Evolutionary conservation across 1,140 invertebrate genomes (phyloP), one percentile per base, ranked within the genome.

Genomic region (Akabosia matsudoensis): DNA sequence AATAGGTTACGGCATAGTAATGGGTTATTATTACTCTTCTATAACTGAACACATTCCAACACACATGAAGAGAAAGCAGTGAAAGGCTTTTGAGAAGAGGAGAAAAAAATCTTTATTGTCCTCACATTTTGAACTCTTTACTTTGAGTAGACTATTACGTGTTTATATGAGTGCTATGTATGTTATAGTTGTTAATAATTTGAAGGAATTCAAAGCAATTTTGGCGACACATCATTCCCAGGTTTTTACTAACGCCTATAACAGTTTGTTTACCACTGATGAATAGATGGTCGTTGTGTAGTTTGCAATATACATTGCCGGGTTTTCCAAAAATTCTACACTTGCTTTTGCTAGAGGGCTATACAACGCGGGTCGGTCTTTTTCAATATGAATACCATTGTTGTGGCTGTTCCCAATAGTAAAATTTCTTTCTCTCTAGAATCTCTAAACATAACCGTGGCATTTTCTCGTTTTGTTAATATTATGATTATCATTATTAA

Each of bases 141-240:
- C n/a, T n/a, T n/a, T 45, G 37, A 10, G 37, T 45, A 18, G 7
- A 45, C 18, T 7, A 10, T 45, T 45, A 45, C 18, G 37, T 18
- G 7, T 7, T 45, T 45, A 18, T 45, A 10, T 45, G 37, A 10
- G 37, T 45, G 37, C 37, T 45, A 7, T 45, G 18, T 18, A 45
- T 45, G 37, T 45, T 45, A 45, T 45, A 10, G 37, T 45, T 45
- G 18, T 10, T 45, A 45, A 10, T 45, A 45, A 7, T 45, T 10
- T 18, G 37, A 56, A 56, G 22, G 54, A 56, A 56, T 22, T 56
- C 54, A 56, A 16, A 67, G 3, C 61, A 7, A 67, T 30, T 30
- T 67, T 67, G 61, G 61, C 61, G 61, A 67, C 61, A 67, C 61
- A 67, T 67, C 61, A 67, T 67, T 67, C 30, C 30, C 61, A 67